phyloP scores from a whole-genome alignment of 1,140 invertebrate species.

The Gryon sp. region DNA sequence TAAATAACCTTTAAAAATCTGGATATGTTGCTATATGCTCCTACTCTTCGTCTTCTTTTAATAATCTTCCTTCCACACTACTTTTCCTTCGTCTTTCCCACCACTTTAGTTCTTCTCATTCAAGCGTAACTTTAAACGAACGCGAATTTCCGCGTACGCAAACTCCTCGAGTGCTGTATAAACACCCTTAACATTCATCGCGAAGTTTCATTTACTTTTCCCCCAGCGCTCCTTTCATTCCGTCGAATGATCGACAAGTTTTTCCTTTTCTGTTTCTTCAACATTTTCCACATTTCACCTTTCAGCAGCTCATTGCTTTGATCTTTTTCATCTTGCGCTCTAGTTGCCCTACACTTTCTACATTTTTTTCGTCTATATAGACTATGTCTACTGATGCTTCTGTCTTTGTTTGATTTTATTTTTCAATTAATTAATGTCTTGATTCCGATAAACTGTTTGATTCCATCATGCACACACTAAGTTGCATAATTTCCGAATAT shows the following conservation, averaged over 20 bases:
- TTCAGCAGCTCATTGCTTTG: conserved; percentile 34
- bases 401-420: no score
- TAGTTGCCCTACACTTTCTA: neutral
- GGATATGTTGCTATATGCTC: no score
- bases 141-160: conserved; percentile 21
- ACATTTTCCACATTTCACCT: conserved; percentile 41
- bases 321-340: conserved; percentile 24
- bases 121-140: conserved; percentile 27
- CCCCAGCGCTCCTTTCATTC: conserved; percentile 15
- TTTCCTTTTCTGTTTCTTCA: conserved; percentile 36
- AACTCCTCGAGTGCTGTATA: conserved; percentile 41
- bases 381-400: no score
- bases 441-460: no score
- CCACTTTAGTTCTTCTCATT: no score
- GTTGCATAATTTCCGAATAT: no score
- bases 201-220: conserved; percentile 53
- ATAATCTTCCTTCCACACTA: conserved; percentile 9
- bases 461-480: no score
- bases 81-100: neutral
- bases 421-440: no score
- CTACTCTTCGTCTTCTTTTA: no score
- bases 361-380: no score
- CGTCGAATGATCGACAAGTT: conserved; percentile 22
- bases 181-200: conserved; percentile 52
- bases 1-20: conserved; percentile 16